phyloP scores from a whole-genome alignment of 2,888 invertebrate genomes.

The Lycia hirtaria region DNA sequence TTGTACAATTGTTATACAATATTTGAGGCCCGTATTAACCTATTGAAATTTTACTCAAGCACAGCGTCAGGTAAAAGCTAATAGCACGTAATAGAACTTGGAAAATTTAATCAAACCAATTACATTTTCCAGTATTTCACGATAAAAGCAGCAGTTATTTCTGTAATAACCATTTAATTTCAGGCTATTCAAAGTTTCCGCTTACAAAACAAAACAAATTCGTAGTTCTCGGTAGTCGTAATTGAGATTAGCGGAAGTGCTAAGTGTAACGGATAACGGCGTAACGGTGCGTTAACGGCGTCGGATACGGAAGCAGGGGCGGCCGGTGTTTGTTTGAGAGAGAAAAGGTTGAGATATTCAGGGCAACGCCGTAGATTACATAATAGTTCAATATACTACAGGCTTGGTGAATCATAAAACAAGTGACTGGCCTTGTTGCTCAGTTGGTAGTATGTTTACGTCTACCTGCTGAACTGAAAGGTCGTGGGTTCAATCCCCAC shows the following conservation, averaged over 20 bases:
- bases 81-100: too few relatives aligned
- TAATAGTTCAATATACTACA: background rate
- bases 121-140: background rate
- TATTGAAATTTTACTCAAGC: too few relatives aligned
- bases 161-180: constrained; percentile 3
- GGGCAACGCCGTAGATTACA: background rate
- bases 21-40: too few relatives aligned
- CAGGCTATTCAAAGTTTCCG: constrained; percentile 1
- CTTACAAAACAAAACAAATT: constrained; percentile 18
- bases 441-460: too few relatives aligned
- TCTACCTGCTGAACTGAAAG: too few relatives aligned
- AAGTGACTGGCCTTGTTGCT: too few relatives aligned
- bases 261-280: constrained; percentile 44
- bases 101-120: background rate
- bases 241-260: constrained; percentile 44
- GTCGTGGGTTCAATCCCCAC: too few relatives aligned
- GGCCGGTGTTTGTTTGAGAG: constrained; percentile 33
- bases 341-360: constrained; percentile 25
- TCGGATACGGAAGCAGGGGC: constrained; percentile 38
- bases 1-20: too few relatives aligned
- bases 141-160: background rate
- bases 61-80: too few relatives aligned
- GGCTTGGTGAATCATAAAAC: background rate
- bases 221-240: constrained; percentile 24
- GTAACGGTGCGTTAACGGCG: constrained; percentile 44